phyloP scores from a whole-genome alignment of 2,888 invertebrate genomes.

The Lysandra bellargus region DNA sequence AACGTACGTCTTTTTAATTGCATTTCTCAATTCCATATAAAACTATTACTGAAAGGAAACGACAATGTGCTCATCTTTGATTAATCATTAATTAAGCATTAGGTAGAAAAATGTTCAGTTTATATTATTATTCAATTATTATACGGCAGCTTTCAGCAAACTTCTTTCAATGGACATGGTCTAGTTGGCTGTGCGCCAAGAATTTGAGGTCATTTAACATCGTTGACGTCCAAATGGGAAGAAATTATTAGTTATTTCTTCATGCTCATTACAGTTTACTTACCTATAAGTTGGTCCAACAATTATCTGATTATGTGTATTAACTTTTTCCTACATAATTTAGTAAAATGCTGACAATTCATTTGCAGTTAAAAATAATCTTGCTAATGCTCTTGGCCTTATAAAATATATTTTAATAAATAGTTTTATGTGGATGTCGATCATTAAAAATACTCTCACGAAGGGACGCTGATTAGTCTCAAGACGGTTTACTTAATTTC shows the following conservation, averaged over 20 bases:
- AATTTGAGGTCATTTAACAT: slow-evolving; percentile 13
- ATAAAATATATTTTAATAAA: not conserved
- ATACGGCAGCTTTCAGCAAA: slow-evolving; percentile 3
- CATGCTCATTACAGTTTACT: not conserved
- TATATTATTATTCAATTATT: not conserved
- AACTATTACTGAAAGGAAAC: slow-evolving; percentile 23
- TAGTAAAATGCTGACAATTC: not conserved
- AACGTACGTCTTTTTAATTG: slow-evolving; percentile 3
- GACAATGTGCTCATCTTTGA: slow-evolving; percentile 14
- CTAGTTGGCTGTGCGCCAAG: not conserved
- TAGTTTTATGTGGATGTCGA: not conserved
- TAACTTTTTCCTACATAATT: not conserved
- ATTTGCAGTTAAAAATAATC: too few species aligned
- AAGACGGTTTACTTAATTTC: not conserved
- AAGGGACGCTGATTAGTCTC: not conserved
- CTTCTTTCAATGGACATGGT: slow-evolving; percentile 2
- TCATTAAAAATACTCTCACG: not conserved
- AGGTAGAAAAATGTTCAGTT: not conserved
- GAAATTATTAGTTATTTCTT: not conserved
- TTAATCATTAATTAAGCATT: not conserved
- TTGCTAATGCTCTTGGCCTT: not conserved
- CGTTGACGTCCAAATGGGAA: slow-evolving; percentile 9
- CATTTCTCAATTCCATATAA: slow-evolving; percentile 14
- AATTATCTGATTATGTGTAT: not conserved
- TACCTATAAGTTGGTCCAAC: too few species aligned